Base-by-base conservation (phyloP, 2,888 invertebrate genomes). In the Andrena camellia region DNA sequence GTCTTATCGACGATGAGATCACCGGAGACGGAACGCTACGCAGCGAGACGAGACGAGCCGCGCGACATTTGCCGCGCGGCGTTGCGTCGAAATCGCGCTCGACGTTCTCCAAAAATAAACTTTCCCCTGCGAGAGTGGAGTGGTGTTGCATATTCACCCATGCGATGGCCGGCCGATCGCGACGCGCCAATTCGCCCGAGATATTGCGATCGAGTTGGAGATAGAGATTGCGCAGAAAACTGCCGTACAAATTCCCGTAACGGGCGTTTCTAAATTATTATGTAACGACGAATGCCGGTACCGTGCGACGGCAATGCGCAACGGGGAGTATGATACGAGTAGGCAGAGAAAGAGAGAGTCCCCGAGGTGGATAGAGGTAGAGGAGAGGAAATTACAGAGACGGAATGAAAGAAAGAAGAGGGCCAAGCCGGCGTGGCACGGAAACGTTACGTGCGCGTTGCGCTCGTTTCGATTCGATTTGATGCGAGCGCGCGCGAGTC, bases 221-320 rank as follows among this genome's bases (percentile, higher is more conserved):
- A 60, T 35, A 52, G 57, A 54, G 63, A 73, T 69, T 50, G 69
- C 20, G 54, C 71, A 35, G 62, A 26, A 70, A 78, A 76, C 42
- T 42, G 42, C 42, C 42, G 13, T 0, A 13, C 48, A 70, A 70
- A 78, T 71, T 71, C 54, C 69, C 26, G 54, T 68, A 33, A 57
- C 70, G 48, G 69, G 20, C 52, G 67, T 81, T 76, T 84, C 76
- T 77, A 57, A 71, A 85, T 81, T 85, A 84, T 89, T 88, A 84
- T 79, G 78, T 87, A 88, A 90, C 72, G 42, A 5, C 42, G 13
- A 73, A 77, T 64, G 68, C 79, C 72, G 73, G 66, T 74, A 67
- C 79, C 81, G 81, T 77, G 78, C 78, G 66, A 86, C 48, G 63
- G 66, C 48, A 8, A 23, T 23, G 50, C 62, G 26, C 20, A 64